Base-by-base conservation (phyloP, 2,113 vertebrate species). In the Platichthys flesus region DNA sequence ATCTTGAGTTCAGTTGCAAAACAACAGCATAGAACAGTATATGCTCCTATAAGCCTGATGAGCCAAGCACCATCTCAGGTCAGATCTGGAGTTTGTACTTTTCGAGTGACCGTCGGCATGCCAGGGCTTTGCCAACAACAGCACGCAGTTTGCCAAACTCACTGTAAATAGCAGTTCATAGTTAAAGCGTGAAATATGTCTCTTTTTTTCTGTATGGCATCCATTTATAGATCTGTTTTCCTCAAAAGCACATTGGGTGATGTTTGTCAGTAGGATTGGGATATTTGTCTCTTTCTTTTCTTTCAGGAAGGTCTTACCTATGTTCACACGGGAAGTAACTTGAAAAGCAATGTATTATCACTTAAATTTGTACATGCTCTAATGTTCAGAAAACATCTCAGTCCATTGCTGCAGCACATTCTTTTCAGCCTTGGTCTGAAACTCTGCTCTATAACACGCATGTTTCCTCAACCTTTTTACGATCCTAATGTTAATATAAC, bases 1-100 rank as follows among this genome's bases (percentile, higher is more conserved):
- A 76, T 76, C 40, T 59, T 56, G 23, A 62, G 52, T 76, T 76
- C 61, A 61, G 72, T 45, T 62, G 51, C 49, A 70, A 55, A 84
- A 79, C 67, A 71, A 76, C 67, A 67, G 9, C 58, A 66, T 7
- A 37, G n/a, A 71, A 71, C 52, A 8, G 16, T 58, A 66, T 55
- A 21, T 63, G 26, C 63, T 78, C 21, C 55, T 58, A 18, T 42
- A 65, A 77, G 72, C 76, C 24, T 64, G 24, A 1, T 71, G 60
- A 70, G 69, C 78, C 52, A 52, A 8, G 63, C 66, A 18, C 31
- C 28, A 28, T 28, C 31, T 31, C 31, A 31, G 31, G 52, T 69
- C 20, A 47, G 6, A 20, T 72, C 63, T 49, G 20, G 5, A 47
- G 62, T 37, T 51, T 79, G 57, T 24, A 26, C 73, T 74, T 78